phyloP scores from a whole-genome alignment of 2,113 vertebrate genomes.

The Spilogale gracilis region DNA sequence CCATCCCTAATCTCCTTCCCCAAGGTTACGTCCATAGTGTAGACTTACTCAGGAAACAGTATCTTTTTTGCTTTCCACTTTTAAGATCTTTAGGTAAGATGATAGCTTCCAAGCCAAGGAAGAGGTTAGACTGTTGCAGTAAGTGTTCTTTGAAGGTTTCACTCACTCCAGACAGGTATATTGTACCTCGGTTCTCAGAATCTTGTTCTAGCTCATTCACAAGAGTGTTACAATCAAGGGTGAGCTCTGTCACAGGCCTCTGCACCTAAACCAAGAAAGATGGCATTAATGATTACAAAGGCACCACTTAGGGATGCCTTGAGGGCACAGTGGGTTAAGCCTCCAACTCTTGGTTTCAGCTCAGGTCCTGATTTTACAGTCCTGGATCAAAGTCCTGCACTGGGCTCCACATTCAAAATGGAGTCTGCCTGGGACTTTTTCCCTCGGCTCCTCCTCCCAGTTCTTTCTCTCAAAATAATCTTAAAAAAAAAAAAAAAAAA shows the following conservation, averaged over 20 bases:
- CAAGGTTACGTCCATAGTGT: neutral
- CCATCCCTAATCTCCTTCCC: neutral
- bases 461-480: neutral
- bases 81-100: conserved; percentile 84
- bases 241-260: conserved; percentile 89
- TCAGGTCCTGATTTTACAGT: neutral
- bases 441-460: neutral
- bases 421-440: neutral
- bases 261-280: conserved; percentile 88
- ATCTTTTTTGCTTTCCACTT: conserved; percentile 84
- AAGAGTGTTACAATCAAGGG: conserved; percentile 89
- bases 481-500: too few relatives aligned
- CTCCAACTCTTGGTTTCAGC: neutral
- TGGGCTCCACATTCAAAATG: neutral
- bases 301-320: neutral
- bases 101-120: conserved; percentile 87
- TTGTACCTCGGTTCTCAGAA: conserved; percentile 83
- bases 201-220: conserved; percentile 89
- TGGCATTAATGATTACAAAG: neutral
- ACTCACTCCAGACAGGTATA: conserved; percentile 89
- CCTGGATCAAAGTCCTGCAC: neutral
- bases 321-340: neutral
- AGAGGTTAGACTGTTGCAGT: conserved; percentile 84
- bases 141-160: conserved; percentile 86
- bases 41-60: conserved; percentile 92